Conservation (phyloP, 2,888 invertebrate genomes). For the Polymixis lichenea region DNA sequence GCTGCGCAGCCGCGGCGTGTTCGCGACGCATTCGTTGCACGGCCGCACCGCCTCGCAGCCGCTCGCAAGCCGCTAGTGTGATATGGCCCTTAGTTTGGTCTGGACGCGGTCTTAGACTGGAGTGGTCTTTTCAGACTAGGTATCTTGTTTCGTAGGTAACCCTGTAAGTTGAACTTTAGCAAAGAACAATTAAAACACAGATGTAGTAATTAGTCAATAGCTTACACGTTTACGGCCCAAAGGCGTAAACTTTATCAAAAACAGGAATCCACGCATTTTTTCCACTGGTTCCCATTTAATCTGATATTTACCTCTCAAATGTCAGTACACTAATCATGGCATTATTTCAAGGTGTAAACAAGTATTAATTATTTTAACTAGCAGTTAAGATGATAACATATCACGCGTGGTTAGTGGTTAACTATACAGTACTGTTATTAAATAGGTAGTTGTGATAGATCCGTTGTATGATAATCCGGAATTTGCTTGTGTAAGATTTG, state of each 20-base stretch:
- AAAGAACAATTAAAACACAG: slow-evolving; percentile 14
- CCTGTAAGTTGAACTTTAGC: too few relatives aligned
- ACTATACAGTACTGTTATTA: slow-evolving; percentile 49
- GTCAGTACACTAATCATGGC: slow-evolving; percentile 46
- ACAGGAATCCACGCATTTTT: slow-evolving; percentile 7
- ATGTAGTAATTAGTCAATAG: slow-evolving; percentile 26
- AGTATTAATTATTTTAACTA: slow-evolving; percentile 60
- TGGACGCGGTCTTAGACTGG: background rate
- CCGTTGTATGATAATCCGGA: slow-evolving; percentile 33
- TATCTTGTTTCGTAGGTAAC: background rate
- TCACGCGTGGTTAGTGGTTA: slow-evolving; percentile 38
- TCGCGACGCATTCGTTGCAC: too few relatives aligned
- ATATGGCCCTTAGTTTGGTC: too few relatives aligned
- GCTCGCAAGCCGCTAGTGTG: too few relatives aligned
- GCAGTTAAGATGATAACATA: slow-evolving; percentile 51
- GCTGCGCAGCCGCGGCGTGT: too few relatives aligned
- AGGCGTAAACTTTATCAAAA: background rate
- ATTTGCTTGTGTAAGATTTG: slow-evolving; percentile 42
- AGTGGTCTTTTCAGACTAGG: background rate
- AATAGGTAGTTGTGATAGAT: slow-evolving; percentile 50
- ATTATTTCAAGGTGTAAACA: slow-evolving; percentile 66
- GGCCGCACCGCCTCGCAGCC: too few relatives aligned
- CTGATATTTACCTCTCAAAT: slow-evolving; percentile 53
- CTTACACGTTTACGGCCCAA: slow-evolving; percentile 7
- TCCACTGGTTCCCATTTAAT: slow-evolving; percentile 7